Evolutionary conservation across 1,140 invertebrate species (phyloP).

Genomic region (Sycophila sp.): DNA sequence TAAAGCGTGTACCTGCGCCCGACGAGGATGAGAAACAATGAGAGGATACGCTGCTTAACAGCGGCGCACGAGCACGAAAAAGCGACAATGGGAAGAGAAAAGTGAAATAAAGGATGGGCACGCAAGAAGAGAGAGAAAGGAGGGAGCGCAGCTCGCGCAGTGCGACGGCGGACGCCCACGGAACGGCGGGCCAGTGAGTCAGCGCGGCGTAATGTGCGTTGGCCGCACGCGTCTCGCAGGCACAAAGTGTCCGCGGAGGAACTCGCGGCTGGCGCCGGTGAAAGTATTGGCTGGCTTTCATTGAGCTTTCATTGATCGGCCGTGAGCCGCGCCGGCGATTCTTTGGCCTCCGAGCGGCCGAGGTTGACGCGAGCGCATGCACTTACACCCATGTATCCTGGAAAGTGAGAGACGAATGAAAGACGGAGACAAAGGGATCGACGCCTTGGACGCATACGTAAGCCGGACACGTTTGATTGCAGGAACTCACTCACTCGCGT

Average conservation of each 20-base stretch:
- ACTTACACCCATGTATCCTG: too few species aligned
- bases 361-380: not conserved
- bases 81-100: too few species aligned
- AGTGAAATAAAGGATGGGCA: too few species aligned
- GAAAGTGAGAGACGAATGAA: not conserved
- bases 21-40: too few species aligned
- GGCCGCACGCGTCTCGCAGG: too few species aligned
- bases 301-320: conserved; percentile 50
- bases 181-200: not conserved
- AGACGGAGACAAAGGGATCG: too few species aligned
- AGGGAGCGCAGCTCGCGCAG: not conserved
- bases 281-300: conserved; percentile 50
- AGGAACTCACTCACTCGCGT: not conserved
- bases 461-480: not conserved
- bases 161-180: not conserved
- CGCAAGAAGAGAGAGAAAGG: not conserved
- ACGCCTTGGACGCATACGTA: not conserved
- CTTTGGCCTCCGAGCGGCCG: not conserved
- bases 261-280: conserved; percentile 6
- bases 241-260: too few species aligned
- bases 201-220: conserved; percentile 10
- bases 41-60: too few species aligned
- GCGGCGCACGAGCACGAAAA: too few species aligned
- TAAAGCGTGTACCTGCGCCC: too few species aligned
- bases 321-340: not conserved